phyloP scores from a whole-genome alignment of 2,113 vertebrate genomes.

The Puffinus mauretanicus region DNA sequence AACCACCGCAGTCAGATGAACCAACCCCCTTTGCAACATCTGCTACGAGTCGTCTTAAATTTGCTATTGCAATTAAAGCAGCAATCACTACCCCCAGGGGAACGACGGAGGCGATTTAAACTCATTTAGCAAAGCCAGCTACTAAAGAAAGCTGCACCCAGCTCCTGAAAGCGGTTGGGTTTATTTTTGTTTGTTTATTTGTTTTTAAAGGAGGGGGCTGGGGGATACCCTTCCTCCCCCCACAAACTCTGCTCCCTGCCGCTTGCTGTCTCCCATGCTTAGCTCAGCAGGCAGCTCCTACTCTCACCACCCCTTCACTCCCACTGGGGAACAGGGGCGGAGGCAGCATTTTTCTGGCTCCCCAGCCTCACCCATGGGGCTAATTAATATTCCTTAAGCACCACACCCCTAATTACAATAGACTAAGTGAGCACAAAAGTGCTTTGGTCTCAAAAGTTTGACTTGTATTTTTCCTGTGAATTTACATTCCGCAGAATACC shows the following conservation, averaged over 20 bases:
- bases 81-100: accelerated
- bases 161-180: background rate
- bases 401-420: conserved; percentile 49
- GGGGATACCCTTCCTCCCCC: background rate
- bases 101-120: accelerated
- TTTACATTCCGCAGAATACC: background rate
- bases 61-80: background rate
- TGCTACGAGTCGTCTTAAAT: background rate
- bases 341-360: conserved; percentile 18
- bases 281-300: background rate
- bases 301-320: background rate
- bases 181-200: background rate
- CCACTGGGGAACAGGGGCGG: background rate
- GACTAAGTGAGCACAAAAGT: background rate
- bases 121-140: background rate
- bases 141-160: background rate
- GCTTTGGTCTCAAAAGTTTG: background rate
- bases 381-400: conserved; percentile 38
- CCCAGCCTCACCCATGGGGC: background rate
- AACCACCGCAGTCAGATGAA: accelerated
- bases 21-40: background rate
- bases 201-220: background rate
- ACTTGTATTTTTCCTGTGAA: background rate
- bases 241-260: background rate
- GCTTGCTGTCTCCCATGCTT: background rate